A percentile compares a stretch with the other conserved stretches of the same genome.
phyloP scores from a whole-genome alignment of 2,113 vertebrate species.

The Scartelaos histophorus region DNA sequence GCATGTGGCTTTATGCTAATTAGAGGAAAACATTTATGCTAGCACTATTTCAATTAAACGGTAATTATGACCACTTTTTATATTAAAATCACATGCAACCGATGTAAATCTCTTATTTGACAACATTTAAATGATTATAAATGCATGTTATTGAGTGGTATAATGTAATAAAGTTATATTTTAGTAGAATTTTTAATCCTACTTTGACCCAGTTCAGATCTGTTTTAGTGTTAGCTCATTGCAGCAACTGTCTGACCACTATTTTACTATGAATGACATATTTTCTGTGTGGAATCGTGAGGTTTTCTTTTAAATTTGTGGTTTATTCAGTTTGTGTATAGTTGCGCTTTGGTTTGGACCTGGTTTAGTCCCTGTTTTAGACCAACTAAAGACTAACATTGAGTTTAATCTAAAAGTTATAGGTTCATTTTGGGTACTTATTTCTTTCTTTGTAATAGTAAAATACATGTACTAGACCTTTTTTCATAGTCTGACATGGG shows the following conservation, averaged over 20 bases:
- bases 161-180: background rate
- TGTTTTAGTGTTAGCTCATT: background rate
- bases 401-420: background rate
- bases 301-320: too few relatives aligned
- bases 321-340: background rate
- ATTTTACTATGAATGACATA: too few relatives aligned
- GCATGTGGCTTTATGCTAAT: constrained; percentile 12
- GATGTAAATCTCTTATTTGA: too few relatives aligned
- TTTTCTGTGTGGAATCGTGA: too few relatives aligned
- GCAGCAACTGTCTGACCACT: background rate
- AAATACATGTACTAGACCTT: too few relatives aligned
- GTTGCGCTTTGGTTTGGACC: too few relatives aligned
- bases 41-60: background rate
- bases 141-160: too few relatives aligned
- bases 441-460: background rate
- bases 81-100: background rate
- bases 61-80: background rate
- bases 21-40: background rate
- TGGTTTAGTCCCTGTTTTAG: background rate
- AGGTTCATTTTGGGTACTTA: background rate
- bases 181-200: background rate
- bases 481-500: too few relatives aligned
- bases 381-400: background rate
- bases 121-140: too few relatives aligned
- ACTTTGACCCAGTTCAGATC: background rate